phyloP scores from a whole-genome alignment of 2,113 vertebrate genomes.

The Monopterus albus region DNA sequence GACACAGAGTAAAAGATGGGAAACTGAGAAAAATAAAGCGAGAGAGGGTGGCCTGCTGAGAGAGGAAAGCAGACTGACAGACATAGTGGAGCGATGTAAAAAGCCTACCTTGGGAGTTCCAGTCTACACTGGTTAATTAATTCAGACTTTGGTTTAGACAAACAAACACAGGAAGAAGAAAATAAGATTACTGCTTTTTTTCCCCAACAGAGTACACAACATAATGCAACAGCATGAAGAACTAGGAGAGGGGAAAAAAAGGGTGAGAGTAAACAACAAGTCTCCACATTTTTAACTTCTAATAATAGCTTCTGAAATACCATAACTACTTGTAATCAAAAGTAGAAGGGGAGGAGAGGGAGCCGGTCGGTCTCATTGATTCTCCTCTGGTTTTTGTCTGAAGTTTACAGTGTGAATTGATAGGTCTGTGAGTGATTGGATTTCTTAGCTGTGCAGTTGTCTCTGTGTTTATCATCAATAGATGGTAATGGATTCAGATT shows the following conservation, averaged over 20 bases:
- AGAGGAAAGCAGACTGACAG: slow-evolving; percentile 59
- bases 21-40: slow-evolving; percentile 43
- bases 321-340: slow-evolving; percentile 56
- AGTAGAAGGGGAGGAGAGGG: slow-evolving; percentile 55
- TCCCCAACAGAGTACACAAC: too few relatives aligned
- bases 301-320: slow-evolving; percentile 66
- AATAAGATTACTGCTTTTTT: slow-evolving; percentile 42
- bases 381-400: slow-evolving; percentile 38
- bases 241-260: not conserved
- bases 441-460: slow-evolving; percentile 19
- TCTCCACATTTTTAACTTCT: slow-evolving; percentile 59
- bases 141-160: slow-evolving; percentile 70
- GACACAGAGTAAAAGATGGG: slow-evolving; percentile 4
- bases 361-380: slow-evolving; percentile 44
- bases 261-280: slow-evolving; percentile 41
- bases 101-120: slow-evolving; percentile 59
- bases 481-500: slow-evolving; percentile 47
- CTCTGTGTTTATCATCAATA: slow-evolving; percentile 38
- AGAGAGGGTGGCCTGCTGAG: slow-evolving; percentile 45
- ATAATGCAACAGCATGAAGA: slow-evolving; percentile 43
- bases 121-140: slow-evolving; percentile 74
- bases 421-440: slow-evolving; percentile 20
- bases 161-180: slow-evolving; percentile 59
- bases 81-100: slow-evolving; percentile 53
- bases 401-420: slow-evolving; percentile 32